Conservation (phyloP, 2,113 vertebrate genomes). For the Sebastes fasciatus region DNA sequence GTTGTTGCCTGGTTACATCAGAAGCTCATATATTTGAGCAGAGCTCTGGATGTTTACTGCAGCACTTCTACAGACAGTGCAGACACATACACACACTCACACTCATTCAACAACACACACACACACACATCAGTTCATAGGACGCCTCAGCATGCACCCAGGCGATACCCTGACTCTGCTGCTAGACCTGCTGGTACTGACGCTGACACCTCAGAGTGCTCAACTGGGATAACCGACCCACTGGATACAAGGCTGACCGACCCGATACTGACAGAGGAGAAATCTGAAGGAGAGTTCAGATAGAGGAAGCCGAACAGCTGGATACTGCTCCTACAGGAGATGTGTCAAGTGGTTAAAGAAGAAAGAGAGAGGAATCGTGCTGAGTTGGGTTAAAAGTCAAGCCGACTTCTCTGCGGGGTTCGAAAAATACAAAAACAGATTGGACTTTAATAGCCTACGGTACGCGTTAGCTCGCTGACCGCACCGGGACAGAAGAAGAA, state of each 20-base stretch:
- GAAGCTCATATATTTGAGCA: conserved; percentile 80
- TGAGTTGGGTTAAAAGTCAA: conserved; percentile 43
- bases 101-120: conserved; percentile 32
- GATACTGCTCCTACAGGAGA: conserved; percentile 35
- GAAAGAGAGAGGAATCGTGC: conserved; percentile 23
- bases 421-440: conserved; percentile 7
- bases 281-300: conserved; percentile 20
- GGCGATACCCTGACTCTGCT: conserved; percentile 62
- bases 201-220: conserved; percentile 83
- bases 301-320: conserved; percentile 27
- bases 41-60: conserved; percentile 87
- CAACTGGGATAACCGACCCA: conserved; percentile 82
- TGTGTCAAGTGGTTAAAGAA: conserved; percentile 40
- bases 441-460: conserved; percentile 32
- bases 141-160: conserved; percentile 83
- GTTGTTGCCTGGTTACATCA: conserved; percentile 79
- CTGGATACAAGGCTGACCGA: conserved; percentile 29
- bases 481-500: neutral
- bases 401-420: conserved; percentile 24
- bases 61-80: conserved; percentile 84
- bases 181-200: conserved; percentile 79
- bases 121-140: conserved; percentile 50
- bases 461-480: neutral
- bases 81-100: conserved; percentile 48
- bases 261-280: conserved; percentile 6